Base-by-base conservation (phyloP, 1,140 invertebrate species). In the Periplaneta americana region DNA sequence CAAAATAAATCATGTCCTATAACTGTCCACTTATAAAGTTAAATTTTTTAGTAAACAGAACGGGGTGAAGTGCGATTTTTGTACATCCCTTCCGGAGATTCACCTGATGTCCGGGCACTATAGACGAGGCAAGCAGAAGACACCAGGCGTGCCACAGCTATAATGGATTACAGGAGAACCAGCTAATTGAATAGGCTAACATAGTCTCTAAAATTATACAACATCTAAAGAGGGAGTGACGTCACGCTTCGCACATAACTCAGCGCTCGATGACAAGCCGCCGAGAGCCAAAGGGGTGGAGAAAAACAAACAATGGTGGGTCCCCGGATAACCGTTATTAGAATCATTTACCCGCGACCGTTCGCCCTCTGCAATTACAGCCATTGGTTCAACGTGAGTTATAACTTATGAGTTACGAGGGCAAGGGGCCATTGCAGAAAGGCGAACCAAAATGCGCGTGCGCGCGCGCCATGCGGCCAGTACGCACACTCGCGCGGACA, bases 281-380 rank as follows among this genome's bases (percentile, higher is more conserved):
- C 33, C 35, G 48, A 66, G 48, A 66, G 48, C 48, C 22, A 66
- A 28, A 36, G 78, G 79, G 79, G 39, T 35, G 79, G 39, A 74
- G 37, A 80, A 66, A 80, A 80, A 80, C 79, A 80, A 80, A 80
- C 79, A 80, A 80, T 80, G 79, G 39, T 28, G 39, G 79, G 33
- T 66, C 48, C 33, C 74, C 35, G 74, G 81, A 81, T 81, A 78
- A 81, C 81, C 75, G 76, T 81, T 81, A 81, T 81, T 81, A 81
- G 74, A 81, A 81, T 81, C 81, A 78, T 81, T 81, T 81, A 81
- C 81, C 48, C 80, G 34, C 57, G 80, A 80, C 57, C 80, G 80
- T 32, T 81, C 37, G 81, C 74, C 75, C 81, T 78, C 75, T 81
- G 81, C 81, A 81, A 81, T 81, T 81, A 81, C 75, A 66, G 48